These are phyloP conservation scores for Pseudolaguvia tuberculata DNA, from an alignment of 2,113 vertebrate species.

Conservation along the genomic window DNA sequence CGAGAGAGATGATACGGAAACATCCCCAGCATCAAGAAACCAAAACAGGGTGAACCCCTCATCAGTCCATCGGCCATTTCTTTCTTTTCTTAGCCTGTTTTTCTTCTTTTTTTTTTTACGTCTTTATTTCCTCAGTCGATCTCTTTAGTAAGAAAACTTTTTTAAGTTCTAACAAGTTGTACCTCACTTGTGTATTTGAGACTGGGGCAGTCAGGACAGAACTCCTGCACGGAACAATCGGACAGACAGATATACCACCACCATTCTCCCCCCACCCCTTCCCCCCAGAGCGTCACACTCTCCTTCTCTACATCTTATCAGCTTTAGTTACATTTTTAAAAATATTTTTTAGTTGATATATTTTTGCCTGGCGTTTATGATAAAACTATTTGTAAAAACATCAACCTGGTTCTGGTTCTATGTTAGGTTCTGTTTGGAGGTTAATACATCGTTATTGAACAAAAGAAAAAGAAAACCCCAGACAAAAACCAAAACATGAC, in stretches of 20 bases:
- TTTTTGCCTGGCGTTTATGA: constrained; percentile 49
- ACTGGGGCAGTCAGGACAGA: background rate
- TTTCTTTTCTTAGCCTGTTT: constrained; percentile 50
- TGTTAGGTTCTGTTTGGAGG: constrained; percentile 38
- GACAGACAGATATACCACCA: constrained; percentile 31
- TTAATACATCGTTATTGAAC: constrained; percentile 5
- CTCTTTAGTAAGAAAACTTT: constrained; percentile 25
- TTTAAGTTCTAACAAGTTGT: constrained; percentile 41
- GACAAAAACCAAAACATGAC: constrained; percentile 43
- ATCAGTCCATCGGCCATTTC: constrained; percentile 61
- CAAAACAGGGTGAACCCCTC: constrained; percentile 73
- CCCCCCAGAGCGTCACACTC: constrained; percentile 49
- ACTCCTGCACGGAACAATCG: background rate
- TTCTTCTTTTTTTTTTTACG: background rate
- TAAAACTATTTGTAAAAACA: constrained; percentile 37
- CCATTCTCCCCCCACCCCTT: too few relatives aligned
- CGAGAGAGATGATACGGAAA: constrained; percentile 55
- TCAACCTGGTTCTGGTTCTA: constrained; percentile 6
- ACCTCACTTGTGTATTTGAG: constrained; percentile 21
- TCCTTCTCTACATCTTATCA: constrained; percentile 45
- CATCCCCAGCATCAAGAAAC: constrained; percentile 64
- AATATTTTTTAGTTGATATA: too few relatives aligned
- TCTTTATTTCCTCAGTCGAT: constrained; percentile 6
- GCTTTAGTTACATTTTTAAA: constrained; percentile 51
- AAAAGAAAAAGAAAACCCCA: constrained; percentile 12